Base-by-base conservation (phyloP, 2,888 invertebrate genomes). In the Aphidoletes aphidimyza region DNA sequence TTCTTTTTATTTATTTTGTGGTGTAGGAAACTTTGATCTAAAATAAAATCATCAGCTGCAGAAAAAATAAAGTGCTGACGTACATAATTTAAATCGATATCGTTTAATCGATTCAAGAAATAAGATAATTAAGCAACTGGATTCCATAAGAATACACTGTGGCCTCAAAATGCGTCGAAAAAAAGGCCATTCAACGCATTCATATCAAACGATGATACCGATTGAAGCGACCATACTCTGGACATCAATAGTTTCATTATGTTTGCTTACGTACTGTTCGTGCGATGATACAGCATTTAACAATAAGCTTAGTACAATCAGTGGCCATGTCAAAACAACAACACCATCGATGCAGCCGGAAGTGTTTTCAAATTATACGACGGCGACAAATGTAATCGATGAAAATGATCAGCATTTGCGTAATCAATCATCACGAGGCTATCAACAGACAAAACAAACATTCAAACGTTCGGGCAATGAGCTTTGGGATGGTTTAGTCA, bases 401-500 rank as follows among this genome's bases (percentile, higher is more conserved):
- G n/a, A 9, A 0, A 69, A 83, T 42, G 22, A 42, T 45, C 83
- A 83, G 26, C 17, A 26, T 42, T 45, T 26, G 0, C 14, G 17
- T 0, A n/a, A 83, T 42, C 83, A 83, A 36, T 22, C 34, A 19
- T 1, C 36, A 81, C 19, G 39, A 22, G 26, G n/a, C 22, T 83
- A 19, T 83, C 90, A 85, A 92, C 92, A 6, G 19, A 6, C 11
- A 6, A 11, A 34, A 69, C 30, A 14, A 69, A 69, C 17, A 69
- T 30, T 69, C 30, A 30, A 11, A 30, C 69, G 1, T 11, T 69
- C 69, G 86, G 93, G 93, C 84, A 95, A 95, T 86, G 91, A 92
- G 86, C 90, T 96, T 84, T 95, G 95, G 95, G 93, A 93, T 86
- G 93, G 93, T 34, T 30, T 96, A 86, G 91, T 95, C 84, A 92